Conservation (phyloP, 2,113 vertebrate genomes). For the Garra rufa region DNA sequence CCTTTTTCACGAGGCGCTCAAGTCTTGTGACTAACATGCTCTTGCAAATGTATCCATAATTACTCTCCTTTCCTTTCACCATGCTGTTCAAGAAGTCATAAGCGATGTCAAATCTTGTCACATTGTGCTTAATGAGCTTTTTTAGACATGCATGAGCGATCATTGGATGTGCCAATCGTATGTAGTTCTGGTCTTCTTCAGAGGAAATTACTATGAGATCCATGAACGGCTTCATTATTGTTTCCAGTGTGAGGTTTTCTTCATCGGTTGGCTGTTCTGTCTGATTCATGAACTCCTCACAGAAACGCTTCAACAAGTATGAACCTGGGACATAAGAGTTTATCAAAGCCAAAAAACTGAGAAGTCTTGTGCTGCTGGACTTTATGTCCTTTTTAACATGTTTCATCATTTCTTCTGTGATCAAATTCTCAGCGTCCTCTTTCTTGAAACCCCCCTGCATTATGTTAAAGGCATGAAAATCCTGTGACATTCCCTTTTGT, state of each 20-base stretch:
- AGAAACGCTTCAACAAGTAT: neutral
- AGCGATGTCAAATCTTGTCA: neutral
- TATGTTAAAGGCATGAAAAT: neutral
- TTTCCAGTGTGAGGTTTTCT: neutral
- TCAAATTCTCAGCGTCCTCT: neutral
- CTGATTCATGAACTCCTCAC: neutral
- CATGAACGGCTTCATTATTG: neutral
- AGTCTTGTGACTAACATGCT: neutral
- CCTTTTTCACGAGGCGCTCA: neutral
- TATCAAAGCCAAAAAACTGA: slow-evolving; percentile 2
- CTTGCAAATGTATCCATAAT: neutral
- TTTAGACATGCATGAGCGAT: neutral
- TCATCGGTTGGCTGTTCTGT: neutral
- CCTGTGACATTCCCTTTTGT: neutral
- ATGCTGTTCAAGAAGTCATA: neutral
- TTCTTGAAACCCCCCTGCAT: neutral
- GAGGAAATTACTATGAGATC: neutral
- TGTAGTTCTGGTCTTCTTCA: neutral
- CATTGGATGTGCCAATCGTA: neutral
- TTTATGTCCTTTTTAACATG: neutral
- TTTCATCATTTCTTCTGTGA: neutral
- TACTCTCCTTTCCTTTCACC: neutral
- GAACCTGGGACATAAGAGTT: slow-evolving; percentile 4
- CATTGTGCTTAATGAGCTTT: neutral
- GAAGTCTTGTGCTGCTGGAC: neutral